phyloP scores from a whole-genome alignment of 2,888 invertebrate species.

The Tiphia femorata region DNA sequence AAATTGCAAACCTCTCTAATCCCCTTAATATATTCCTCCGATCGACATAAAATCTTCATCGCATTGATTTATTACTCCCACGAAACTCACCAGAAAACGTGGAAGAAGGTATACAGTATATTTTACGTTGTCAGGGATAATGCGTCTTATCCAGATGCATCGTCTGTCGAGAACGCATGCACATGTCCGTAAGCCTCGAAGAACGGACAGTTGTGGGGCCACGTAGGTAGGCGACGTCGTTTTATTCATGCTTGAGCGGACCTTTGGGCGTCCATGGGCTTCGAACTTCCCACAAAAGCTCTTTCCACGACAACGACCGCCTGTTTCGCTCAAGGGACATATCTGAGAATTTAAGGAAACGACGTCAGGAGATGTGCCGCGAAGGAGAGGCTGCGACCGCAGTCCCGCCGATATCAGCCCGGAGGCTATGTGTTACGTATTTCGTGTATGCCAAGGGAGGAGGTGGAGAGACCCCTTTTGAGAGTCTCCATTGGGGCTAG shows the following conservation, averaged over 20 bases:
- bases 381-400: slow-evolving; percentile 16
- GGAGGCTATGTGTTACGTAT: slow-evolving; percentile 48
- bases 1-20: no score
- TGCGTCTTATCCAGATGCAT: no score
- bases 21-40: no score
- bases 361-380: slow-evolving; percentile 27
- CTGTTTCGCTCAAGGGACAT: slow-evolving; percentile 20
- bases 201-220: no score
- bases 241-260: slow-evolving; percentile 10
- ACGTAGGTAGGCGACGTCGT: neutral
- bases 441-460: slow-evolving; percentile 24
- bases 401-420: slow-evolving; percentile 42
- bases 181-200: no score
- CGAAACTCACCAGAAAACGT: no score
- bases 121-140: no score
- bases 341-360: slow-evolving; percentile 39
- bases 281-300: slow-evolving; percentile 15
- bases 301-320: slow-evolving; percentile 18
- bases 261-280: slow-evolving; percentile 19
- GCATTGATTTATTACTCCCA: no score
- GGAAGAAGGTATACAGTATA: no score
- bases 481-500: slow-evolving; percentile 25
- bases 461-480: slow-evolving; percentile 23
- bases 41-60: no score
- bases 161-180: no score